Evolutionary conservation across 2,797 vertebrate genomes (phyloP), one percentile per base, ranked within the genome.

Genomic region (Tapera naevia): DNA sequence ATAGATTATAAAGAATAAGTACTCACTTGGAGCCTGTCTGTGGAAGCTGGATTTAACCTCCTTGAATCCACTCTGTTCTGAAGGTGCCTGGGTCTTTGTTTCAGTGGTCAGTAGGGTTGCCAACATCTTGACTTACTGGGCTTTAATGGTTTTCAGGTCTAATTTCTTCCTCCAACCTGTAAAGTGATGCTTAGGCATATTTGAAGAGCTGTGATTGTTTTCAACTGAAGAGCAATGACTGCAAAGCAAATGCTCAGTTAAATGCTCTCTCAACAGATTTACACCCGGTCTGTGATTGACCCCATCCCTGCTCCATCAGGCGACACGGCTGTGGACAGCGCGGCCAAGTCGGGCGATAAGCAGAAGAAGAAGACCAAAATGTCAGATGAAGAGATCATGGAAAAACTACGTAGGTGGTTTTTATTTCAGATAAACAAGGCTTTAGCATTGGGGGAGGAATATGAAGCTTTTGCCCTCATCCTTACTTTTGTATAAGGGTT

Each of bases 341-440:
- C 98, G 28, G 97, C 98, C 11, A 99, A 98, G 96, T 98, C 98
- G 2, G 97, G 98, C 32, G 99, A 99, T 80, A 98, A 98, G 95
- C 99, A 98, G 97, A 99, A 99, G 79, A 99, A 99, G 98, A 99
- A 99, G 97, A 98, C 98, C 91, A 99, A 99, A 97, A 99, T 99
- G 99, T 98, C 99, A 0, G 99, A 99, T 73, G 99, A 99, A 95
- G 99, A 99, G 96, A 99, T 99, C 95, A 99, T 99, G 99, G 99
- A 99, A 94, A 99, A 99, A 98, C 98, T 99, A 95, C 98, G 99
- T 99, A 98, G 94, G 98, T 97, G 84, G 11, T 54, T 65, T 95
- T 78, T 32, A 18, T 88, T 95, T 79, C 41, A 62, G 72, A 80
- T 76, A 24, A 69, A 37, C 13, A 24, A 39, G 17, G 23, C 48